These are phyloP conservation scores for Hippocampus comes DNA, from an alignment of 2,113 vertebrate species.

Conservation along the genomic window DNA sequence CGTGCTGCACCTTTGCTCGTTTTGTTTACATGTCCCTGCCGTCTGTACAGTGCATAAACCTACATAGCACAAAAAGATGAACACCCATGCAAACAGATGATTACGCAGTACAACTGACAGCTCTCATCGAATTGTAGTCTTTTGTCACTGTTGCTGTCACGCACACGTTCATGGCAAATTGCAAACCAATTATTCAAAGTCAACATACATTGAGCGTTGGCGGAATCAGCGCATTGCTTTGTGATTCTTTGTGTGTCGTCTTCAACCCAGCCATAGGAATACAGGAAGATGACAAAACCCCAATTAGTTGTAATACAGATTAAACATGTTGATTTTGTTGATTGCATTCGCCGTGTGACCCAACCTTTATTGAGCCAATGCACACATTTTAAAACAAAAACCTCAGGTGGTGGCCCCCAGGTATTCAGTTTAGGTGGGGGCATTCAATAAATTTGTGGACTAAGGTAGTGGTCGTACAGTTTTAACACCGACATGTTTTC, in stretches of 20 bases:
- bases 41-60: slow-evolving; percentile 23
- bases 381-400: not conserved
- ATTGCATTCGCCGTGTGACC: slow-evolving; percentile 10
- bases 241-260: slow-evolving; percentile 31
- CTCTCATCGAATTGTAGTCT: slow-evolving; percentile 31
- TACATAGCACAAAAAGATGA: slow-evolving; percentile 14
- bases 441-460: too few species aligned
- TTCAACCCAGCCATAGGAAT: slow-evolving; percentile 20
- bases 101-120: slow-evolving; percentile 39
- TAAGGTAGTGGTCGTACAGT: too few species aligned
- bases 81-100: slow-evolving; percentile 42
- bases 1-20: slow-evolving; percentile 34
- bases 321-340: slow-evolving; percentile 15
- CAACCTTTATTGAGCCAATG: not conserved
- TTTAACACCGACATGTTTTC: too few species aligned
- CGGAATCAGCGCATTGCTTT: slow-evolving; percentile 39
- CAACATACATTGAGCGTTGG: slow-evolving; percentile 38
- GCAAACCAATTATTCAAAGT: slow-evolving; percentile 59
- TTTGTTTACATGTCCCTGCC: slow-evolving; percentile 26
- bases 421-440: too few species aligned
- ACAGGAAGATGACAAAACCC: slow-evolving; percentile 18
- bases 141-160: slow-evolving; percentile 45
- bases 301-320: slow-evolving; percentile 28
- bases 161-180: slow-evolving; percentile 32
- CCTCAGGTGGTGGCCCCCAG: too few species aligned